phyloP scores from a whole-genome alignment of 2,888 invertebrate species.

The Mesorhabditis sp. region DNA sequence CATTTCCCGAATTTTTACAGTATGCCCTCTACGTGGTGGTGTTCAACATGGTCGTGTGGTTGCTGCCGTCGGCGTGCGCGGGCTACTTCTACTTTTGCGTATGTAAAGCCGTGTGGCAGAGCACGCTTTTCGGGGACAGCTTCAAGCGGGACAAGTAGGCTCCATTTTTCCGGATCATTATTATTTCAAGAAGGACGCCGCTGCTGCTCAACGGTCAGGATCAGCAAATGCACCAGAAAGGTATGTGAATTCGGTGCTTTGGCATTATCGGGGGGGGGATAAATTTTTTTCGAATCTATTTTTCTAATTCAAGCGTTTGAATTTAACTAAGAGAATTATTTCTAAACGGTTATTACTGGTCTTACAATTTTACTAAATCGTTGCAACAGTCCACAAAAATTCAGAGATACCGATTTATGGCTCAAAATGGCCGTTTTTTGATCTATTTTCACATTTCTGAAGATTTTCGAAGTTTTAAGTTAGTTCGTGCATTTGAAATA shows the following conservation, averaged over 20 bases:
- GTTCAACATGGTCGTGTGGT: conserved; percentile 60
- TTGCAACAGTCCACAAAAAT: too few relatives aligned
- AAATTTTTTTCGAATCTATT: too few relatives aligned
- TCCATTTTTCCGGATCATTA: not conserved
- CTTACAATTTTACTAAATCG: too few relatives aligned
- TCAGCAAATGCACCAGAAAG: not conserved
- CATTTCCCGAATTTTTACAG: conserved; percentile 19
- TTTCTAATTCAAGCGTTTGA: too few relatives aligned
- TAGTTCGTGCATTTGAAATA: too few relatives aligned
- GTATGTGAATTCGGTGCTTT: not conserved
- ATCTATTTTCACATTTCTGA: too few relatives aligned
- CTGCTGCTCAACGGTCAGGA: not conserved
- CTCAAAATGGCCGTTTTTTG: too few relatives aligned
- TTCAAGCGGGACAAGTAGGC: conserved; percentile 4
- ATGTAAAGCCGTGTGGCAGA: conserved; percentile 56
- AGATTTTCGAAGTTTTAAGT: too few relatives aligned
- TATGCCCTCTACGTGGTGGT: conserved; percentile 55
- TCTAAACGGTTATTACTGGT: too few relatives aligned
- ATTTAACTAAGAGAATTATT: too few relatives aligned
- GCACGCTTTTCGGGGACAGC: conserved; percentile 18
- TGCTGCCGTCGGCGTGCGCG: conserved; percentile 61
- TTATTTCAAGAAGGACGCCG: not conserved
- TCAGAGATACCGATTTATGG: too few relatives aligned
- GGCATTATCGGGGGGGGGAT: too few relatives aligned
- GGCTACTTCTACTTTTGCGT: conserved; percentile 60